Evolutionary conservation across 2,797 vertebrate species (phyloP).

Genomic region (Knipowitschia caucasica): DNA sequence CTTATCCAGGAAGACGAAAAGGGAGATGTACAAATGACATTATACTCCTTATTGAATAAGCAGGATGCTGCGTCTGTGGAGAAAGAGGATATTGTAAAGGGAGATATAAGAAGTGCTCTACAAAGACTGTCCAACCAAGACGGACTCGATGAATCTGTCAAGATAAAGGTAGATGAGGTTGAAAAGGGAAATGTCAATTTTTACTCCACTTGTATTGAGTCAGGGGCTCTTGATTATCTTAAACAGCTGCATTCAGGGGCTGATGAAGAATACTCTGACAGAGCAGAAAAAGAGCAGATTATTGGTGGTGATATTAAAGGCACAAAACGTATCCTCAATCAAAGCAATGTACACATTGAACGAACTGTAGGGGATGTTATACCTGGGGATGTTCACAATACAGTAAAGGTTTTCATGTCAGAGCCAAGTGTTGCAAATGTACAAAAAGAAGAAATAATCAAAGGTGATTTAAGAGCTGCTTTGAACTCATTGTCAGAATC

Average conservation of each 20-base stretch:
- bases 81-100: constrained; percentile 79
- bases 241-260: constrained; percentile 78
- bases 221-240: constrained; percentile 86
- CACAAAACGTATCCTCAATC: constrained; percentile 80
- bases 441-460: constrained; percentile 83
- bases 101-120: constrained; percentile 83
- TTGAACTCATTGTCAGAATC: constrained; percentile 82
- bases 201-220: constrained; percentile 93
- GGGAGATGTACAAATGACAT: constrained; percentile 88
- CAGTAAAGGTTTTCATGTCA: constrained; percentile 84
- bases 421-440: constrained; percentile 70
- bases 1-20: constrained; percentile 92
- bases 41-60: constrained; percentile 90
- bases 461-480: constrained; percentile 82
- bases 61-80: constrained; percentile 61
- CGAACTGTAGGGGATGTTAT: constrained; percentile 85
- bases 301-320: constrained; percentile 82
- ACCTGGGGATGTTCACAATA: constrained; percentile 84
- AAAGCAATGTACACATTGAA: constrained; percentile 75
- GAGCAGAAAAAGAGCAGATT: constrained; percentile 74
- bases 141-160: constrained; percentile 62
- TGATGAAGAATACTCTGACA: constrained; percentile 59
- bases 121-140: constrained; percentile 75
- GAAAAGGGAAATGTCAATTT: constrained; percentile 91
- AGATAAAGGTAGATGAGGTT: constrained; percentile 79